Evolutionary conservation across 2,113 vertebrate genomes (phyloP).

Genomic region (Erinaceus europaeus): DNA sequence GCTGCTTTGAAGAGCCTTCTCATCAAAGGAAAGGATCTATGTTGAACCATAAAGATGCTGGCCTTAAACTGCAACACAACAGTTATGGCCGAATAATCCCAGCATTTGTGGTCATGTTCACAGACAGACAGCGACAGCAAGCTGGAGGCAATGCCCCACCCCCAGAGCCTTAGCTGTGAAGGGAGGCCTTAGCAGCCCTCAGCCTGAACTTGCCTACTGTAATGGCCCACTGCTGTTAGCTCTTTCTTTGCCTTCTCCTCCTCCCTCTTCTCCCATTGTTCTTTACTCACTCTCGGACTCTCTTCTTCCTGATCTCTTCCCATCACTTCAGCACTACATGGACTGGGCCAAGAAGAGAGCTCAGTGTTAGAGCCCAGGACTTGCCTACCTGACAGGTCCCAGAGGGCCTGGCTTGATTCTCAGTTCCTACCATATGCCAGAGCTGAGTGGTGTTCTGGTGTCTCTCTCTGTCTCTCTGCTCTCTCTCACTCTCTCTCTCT

Average conservation of each 20-base stretch:
- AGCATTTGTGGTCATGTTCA: slow-evolving; percentile 22
- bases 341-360: neutral
- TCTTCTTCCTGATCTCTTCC: neutral
- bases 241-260: neutral
- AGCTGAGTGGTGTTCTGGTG: too few species aligned
- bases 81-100: slow-evolving; percentile 65
- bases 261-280: neutral
- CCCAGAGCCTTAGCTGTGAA: neutral
- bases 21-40: slow-evolving; percentile 70
- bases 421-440: too few species aligned
- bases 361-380: too few species aligned
- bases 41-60: slow-evolving; percentile 67
- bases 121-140: neutral
- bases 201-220: neutral
- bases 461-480: too few species aligned
- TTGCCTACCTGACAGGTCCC: too few species aligned
- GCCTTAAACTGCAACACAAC: slow-evolving; percentile 62
- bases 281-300: too few species aligned
- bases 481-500: too few species aligned
- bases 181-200: neutral
- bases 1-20: slow-evolving; percentile 56
- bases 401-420: too few species aligned
- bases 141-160: neutral
- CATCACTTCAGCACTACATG: neutral
- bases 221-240: neutral